These are phyloP conservation scores for Limosa lapponica DNA, from an alignment of 2,797 vertebrate species.

Conservation along the genomic window DNA sequence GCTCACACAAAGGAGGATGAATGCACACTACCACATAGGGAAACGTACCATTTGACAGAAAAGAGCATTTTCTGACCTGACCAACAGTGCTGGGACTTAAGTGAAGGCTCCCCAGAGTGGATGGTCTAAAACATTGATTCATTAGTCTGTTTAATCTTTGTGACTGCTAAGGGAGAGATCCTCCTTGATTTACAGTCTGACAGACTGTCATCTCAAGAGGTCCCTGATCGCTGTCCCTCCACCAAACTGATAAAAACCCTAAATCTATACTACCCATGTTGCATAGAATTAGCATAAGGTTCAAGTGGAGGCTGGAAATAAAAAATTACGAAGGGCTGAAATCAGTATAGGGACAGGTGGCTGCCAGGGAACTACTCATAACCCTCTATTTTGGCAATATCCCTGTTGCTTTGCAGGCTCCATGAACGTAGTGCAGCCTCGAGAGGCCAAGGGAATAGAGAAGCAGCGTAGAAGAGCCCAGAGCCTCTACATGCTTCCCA, in stretches of 20 bases:
- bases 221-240: conserved; percentile 54
- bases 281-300: conserved; percentile 51
- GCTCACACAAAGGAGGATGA: conserved; percentile 43
- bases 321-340: neutral
- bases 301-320: conserved; percentile 27
- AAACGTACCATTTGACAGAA: conserved; percentile 52
- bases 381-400: neutral
- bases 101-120: conserved; percentile 61
- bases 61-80: conserved; percentile 63
- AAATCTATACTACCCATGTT: neutral
- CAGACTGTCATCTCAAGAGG: conserved; percentile 66
- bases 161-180: conserved; percentile 51
- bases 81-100: conserved; percentile 56
- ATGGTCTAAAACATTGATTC: conserved; percentile 64
- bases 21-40: conserved; percentile 21
- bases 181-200: conserved; percentile 67
- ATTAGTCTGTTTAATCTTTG: conserved; percentile 77
- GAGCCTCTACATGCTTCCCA: neutral
- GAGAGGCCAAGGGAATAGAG: neutral
- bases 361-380: neutral
- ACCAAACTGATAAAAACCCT: conserved; percentile 38
- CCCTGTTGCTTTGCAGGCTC: neutral
- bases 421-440: neutral
- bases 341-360: neutral
- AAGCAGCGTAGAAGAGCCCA: neutral